Evolutionary conservation across 1,140 invertebrate species (phyloP).

Genomic region (Heliothis subflexa): DNA sequence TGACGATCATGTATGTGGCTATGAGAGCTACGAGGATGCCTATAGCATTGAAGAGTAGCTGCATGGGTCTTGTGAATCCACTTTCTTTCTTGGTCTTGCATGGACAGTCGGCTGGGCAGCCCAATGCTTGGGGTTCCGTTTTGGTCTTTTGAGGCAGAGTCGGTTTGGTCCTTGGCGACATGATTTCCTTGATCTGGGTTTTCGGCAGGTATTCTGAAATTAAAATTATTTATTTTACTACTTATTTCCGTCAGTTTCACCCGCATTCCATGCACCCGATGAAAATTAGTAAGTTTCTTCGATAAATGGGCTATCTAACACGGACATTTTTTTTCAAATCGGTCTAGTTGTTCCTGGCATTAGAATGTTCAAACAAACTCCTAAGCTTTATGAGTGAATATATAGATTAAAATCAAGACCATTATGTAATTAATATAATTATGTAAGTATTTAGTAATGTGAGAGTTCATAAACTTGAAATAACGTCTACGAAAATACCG

Average conservation of each 20-base stretch:
- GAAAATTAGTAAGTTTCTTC: no score
- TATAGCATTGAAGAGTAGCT: slow-evolving; percentile 64
- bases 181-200: not conserved
- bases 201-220: slow-evolving; percentile 36
- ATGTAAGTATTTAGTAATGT: not conserved
- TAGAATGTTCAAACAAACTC: no score
- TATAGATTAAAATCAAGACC: no score
- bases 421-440: no score
- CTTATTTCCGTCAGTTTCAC: not conserved
- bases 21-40: slow-evolving; percentile 71
- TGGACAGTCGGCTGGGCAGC: slow-evolving; percentile 63
- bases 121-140: slow-evolving; percentile 14
- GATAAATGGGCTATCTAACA: no score
- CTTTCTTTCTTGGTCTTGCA: slow-evolving; percentile 54
- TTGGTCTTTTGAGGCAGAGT: slow-evolving; percentile 12
- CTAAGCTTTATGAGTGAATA: no score
- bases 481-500: not conserved
- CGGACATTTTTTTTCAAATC: no score
- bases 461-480: not conserved
- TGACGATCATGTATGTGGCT: slow-evolving; percentile 74
- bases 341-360: no score
- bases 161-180: slow-evolving; percentile 1
- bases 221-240: not conserved
- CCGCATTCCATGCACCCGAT: no score
- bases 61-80: slow-evolving; percentile 36